Base-by-base conservation (phyloP, 2,113 vertebrate species). In the Hippoglossus stenolepis region DNA sequence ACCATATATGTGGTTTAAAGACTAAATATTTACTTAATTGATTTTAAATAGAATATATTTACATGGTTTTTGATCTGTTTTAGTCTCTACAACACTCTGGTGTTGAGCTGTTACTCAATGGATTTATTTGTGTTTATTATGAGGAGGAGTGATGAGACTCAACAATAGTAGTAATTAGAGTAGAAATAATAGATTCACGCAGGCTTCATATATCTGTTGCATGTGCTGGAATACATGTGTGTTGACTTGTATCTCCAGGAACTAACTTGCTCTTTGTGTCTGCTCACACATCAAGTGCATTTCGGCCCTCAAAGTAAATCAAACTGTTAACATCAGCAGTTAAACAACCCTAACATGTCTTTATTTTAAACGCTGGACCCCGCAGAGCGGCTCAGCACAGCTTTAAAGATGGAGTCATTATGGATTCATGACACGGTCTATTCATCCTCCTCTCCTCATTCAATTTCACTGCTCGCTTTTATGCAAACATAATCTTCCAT, bases 401-500 rank as follows among this genome's bases (percentile, higher is more conserved):
- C 82, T 43, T 67, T 65, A 58, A 57, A 23, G 35, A 38, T 18
- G 59, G 14, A 62, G 24, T 35, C 57, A 77, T 83, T 85, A 65
- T 38, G 72, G 77, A 80, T 78, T 45, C 60, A 83, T 73, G 51
- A 26, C 69, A 72, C 59, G 31, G 54, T 81, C 65, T 61, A 68
- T 63, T 80, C 74, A 49, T 38, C n/a, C 47, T 70, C 21, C 61
- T 58, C 23, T 66, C n/a, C 56, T 75, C 69, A 64, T 81, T 87
- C 61, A 73, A 51, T 75, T 82, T 73, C 63, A 66, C 62, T 31
- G 68, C 60, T 60, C 15, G 61, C 60, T 77, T 76, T 76, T 80
- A 85, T 85, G 79, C 80, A 84, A 89, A 87, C 75, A 74, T 63
- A 78, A 78, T 77, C 74, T 74, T 84, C 58, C 65, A 74, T 80